A percentile compares a stretch with the other conserved stretches of the same genome.
Conservation (phyloP, 1,140 invertebrate genomes). For the Drosophila athabasca region DNA sequence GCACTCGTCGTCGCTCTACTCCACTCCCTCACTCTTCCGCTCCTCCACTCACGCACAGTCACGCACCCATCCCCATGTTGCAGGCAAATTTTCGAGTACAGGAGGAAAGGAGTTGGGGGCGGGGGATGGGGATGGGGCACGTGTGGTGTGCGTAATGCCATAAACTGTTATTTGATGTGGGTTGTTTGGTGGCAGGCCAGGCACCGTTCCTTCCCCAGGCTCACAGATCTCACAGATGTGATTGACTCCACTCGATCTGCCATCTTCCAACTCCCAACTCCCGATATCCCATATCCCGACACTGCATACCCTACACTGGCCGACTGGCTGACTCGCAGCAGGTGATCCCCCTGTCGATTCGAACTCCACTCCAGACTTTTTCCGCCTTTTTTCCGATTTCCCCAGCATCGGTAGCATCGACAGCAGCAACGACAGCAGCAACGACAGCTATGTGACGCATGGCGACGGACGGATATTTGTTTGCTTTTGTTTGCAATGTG, state of each 20-base stretch:
- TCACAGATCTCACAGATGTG: not conserved
- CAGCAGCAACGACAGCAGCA: slow-evolving; percentile 24
- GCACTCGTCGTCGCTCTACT: too few relatives aligned
- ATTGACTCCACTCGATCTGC: slow-evolving; percentile 12
- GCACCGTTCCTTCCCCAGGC: not conserved
- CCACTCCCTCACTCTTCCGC: too few relatives aligned
- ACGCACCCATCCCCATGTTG: slow-evolving; percentile 3
- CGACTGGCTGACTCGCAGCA: too few relatives aligned
- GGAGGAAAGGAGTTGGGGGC: slow-evolving; percentile 16
- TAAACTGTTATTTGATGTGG: slow-evolving; percentile 78
- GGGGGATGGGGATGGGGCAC: not conserved
- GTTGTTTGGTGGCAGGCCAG: slow-evolving; percentile 47
- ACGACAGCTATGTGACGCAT: slow-evolving; percentile 43
- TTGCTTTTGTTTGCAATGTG: slow-evolving; percentile 58
- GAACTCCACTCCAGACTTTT: slow-evolving; percentile 3
- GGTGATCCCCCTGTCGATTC: slow-evolving; percentile 1
- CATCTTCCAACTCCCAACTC: not conserved
- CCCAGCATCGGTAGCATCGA: not conserved
- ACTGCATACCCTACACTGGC: not conserved
- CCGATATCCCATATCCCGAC: not conserved
- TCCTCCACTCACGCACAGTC: not conserved
- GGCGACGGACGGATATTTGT: slow-evolving; percentile 56
- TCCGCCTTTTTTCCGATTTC: not conserved
- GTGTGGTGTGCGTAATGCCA: slow-evolving; percentile 61
- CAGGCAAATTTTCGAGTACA: slow-evolving; percentile 4